These are phyloP conservation scores for Zaprionus camerounensis DNA, from an alignment of 1,140 invertebrate genomes.

Conservation along the genomic window DNA sequence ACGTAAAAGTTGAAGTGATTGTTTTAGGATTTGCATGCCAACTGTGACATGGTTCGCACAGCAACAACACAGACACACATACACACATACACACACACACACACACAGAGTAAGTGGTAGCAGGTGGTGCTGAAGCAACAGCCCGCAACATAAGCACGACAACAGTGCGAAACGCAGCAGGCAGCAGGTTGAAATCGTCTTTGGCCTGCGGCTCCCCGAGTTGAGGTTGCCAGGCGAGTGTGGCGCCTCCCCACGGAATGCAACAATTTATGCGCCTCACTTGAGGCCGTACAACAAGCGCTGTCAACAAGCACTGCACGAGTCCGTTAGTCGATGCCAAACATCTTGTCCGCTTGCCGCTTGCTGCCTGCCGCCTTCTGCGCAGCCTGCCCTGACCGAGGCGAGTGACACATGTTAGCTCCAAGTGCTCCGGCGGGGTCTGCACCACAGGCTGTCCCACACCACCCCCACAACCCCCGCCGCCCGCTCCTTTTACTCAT, in stretches of 20 bases:
- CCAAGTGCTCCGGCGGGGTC: constrained; percentile 34
- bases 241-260: constrained; percentile 10
- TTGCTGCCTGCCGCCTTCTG: neutral
- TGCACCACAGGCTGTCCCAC: constrained; percentile 3
- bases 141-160: constrained; percentile 8
- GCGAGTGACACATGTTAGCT: constrained; percentile 52
- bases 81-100: neutral
- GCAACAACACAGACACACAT: neutral
- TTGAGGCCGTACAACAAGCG: constrained; percentile 39
- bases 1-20: constrained; percentile 54
- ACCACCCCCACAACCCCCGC: neutral
- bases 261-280: constrained; percentile 51
- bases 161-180: constrained; percentile 12
- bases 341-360: neutral
- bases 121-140: constrained; percentile 15
- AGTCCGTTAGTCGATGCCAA: constrained; percentile 6
- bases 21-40: constrained; percentile 60
- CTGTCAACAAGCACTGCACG: constrained; percentile 48
- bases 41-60: constrained; percentile 29
- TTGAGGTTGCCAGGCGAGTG: neutral
- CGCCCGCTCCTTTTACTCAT: constrained; percentile 1
- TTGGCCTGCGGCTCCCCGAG: neutral
- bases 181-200: constrained; percentile 9
- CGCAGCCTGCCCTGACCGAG: neutral
- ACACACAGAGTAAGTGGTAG: neutral